Conservation (phyloP, 2,888 invertebrate species). For the Drosophila mulleri region DNA sequence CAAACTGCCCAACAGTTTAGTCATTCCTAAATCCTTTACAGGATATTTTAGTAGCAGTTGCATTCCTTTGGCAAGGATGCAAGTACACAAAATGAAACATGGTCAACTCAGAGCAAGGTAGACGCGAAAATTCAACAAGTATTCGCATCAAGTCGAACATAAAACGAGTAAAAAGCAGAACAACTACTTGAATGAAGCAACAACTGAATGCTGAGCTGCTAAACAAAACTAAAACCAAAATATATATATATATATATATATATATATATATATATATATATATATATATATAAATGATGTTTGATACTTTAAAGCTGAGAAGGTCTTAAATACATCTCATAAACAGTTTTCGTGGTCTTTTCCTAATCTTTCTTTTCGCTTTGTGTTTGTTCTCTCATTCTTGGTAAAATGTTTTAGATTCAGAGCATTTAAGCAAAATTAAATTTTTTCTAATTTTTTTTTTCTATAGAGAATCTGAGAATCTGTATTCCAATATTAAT, state of each 20-base stretch:
- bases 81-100: conserved; percentile 13
- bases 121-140: conserved; percentile 55
- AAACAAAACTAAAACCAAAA: too few relatives aligned
- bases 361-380: too few relatives aligned
- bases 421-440: too few relatives aligned
- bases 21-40: background rate
- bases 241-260: too few relatives aligned
- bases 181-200: conserved; percentile 17
- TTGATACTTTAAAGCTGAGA: background rate
- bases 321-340: background rate
- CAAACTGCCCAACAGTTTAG: background rate
- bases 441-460: too few relatives aligned
- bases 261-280: too few relatives aligned
- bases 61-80: conserved; percentile 23
- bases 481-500: too few relatives aligned
- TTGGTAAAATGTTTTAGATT: too few relatives aligned
- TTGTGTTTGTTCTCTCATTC: too few relatives aligned
- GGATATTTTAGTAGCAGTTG: conserved; percentile 3
- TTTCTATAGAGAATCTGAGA: too few relatives aligned
- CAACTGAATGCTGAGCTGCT: background rate
- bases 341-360: background rate
- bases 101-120: background rate
- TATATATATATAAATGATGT: too few relatives aligned
- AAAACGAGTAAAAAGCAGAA: conserved; percentile 1
- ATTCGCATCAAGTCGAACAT: background rate